A percentile compares a stretch with the other conserved stretches of the same genome.
Conservation (phyloP, 2,888 invertebrate species). For the Hofmannophila pseudospretella region DNA sequence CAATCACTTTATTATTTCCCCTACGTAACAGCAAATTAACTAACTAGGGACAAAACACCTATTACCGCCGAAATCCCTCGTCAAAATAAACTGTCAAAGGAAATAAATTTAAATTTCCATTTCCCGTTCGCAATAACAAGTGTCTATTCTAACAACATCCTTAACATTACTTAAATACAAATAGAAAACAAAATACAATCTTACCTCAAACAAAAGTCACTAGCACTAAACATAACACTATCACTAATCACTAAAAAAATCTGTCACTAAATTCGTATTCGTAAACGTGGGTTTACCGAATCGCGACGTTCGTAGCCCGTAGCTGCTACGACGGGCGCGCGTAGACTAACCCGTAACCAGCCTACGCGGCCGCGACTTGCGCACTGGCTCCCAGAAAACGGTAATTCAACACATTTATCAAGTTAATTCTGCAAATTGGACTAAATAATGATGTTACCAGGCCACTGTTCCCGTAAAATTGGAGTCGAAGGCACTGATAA, state of each 20-base stretch:
- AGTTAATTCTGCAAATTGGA: conserved; percentile 72
- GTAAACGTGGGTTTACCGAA: conserved; percentile 13
- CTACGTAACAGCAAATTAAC: too few relatives aligned
- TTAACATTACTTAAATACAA: neutral
- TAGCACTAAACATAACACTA: conserved; percentile 26
- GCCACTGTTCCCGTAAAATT: conserved; percentile 44
- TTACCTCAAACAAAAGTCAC: conserved; percentile 18
- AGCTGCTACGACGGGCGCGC: conserved; percentile 34
- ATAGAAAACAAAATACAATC: conserved; percentile 8
- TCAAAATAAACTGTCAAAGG: conserved; percentile 13
- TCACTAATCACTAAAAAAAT: conserved; percentile 25
- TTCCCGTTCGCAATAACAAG: conserved; percentile 5
- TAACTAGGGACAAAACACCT: too few relatives aligned
- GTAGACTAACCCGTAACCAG: conserved; percentile 44
- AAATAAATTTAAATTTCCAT: conserved; percentile 11
- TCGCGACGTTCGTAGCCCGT: conserved; percentile 19
- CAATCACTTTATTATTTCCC: too few relatives aligned
- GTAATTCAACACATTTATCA: conserved; percentile 74
- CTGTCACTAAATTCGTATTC: conserved; percentile 23
- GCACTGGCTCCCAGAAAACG: conserved; percentile 60
- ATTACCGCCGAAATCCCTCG: conserved; percentile 2
- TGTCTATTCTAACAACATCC: neutral
- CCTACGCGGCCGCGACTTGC: conserved; percentile 61
- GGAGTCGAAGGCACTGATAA: conserved; percentile 49
- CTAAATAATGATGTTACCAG: conserved; percentile 68